Evolutionary conservation across 2,797 vertebrate species (phyloP).

Genomic region (Pteropus rufus): DNA sequence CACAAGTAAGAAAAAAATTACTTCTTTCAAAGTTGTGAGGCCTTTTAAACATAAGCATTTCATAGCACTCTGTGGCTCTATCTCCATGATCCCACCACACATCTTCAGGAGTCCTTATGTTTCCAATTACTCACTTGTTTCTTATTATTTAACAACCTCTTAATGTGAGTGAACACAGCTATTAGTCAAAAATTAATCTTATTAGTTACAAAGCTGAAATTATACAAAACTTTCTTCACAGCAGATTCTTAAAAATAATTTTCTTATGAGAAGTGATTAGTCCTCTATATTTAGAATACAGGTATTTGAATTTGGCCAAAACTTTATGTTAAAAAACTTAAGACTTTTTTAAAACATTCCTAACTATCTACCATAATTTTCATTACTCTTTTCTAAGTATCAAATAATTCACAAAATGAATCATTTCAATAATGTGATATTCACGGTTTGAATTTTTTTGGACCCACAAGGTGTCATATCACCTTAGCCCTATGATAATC

Average conservation of each 20-base stretch:
- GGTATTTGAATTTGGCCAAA: not conserved
- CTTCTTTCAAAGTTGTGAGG: not conserved
- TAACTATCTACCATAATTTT: not conserved
- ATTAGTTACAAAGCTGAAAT: not conserved
- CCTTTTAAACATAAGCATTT: not conserved
- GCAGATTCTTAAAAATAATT: not conserved
- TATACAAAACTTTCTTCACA: not conserved
- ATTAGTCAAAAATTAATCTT: not conserved
- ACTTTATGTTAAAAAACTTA: not conserved
- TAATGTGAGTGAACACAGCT: not conserved
- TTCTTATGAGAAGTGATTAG: not conserved
- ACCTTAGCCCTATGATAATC: not conserved
- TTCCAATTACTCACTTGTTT: not conserved
- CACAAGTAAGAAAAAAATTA: not conserved
- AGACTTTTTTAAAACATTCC: not conserved
- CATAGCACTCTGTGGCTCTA: not conserved
- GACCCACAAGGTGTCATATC: not conserved
- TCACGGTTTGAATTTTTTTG: not conserved
- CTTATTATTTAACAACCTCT: not conserved
- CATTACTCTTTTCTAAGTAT: not conserved
- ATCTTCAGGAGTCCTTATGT: not conserved
- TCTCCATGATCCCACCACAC: not conserved
- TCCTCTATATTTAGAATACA: not conserved
- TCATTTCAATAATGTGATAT: not conserved
- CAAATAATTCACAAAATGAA: not conserved